Evolutionary conservation across 2,113 vertebrate species (phyloP), one percentile per base, ranked within the genome.

Genomic region (Taxidea taxus): DNA sequence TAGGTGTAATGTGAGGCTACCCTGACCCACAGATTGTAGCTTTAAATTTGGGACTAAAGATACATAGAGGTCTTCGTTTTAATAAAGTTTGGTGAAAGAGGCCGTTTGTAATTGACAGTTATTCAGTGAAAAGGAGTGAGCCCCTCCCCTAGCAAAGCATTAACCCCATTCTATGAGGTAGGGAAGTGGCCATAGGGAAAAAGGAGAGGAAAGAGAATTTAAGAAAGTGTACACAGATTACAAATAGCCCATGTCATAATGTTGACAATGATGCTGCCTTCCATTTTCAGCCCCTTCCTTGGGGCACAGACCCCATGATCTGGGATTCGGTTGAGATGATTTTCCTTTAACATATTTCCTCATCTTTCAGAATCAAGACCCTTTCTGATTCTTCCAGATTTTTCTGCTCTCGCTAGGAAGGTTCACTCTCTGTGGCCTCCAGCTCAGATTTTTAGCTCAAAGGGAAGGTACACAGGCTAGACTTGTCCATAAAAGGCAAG

Each of bases 201-300:
- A 51, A 42, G 6, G 13, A 20, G 20, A 49, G 39, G 23, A 51
- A 68, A 14, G 25, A 29, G 18, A 58, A 51, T 6, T 58, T 74
- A 56, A 90, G n/a, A 25, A 74, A 49, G 62, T n/a, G 47, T 2
- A 51, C 23, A 2, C 21, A 42, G 64, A 16, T 44, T 27, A 23
- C 15, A 70, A 42, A 37, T 3, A 2, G 23, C 4, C 1, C 0
- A 6, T 2, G 5, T 12, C 25, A 2, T 34, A 15, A 51, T 29
- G 7, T 8, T 13, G 60, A 21, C 77, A 16, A 2, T 14, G 14
- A 23, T n/a, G 2, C 14, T 4, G 7, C 31, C 29, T 18, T 15
- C 37, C 39, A 5, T 5, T 82, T 47, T 84, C 11, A 84, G 42
- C n/a, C 83, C 44, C 51, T 80, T 18, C 20, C 21, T 54, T 23